These are phyloP conservation scores for Pedetes capensis DNA, from an alignment of 2,113 vertebrate genomes.

Conservation along the genomic window DNA sequence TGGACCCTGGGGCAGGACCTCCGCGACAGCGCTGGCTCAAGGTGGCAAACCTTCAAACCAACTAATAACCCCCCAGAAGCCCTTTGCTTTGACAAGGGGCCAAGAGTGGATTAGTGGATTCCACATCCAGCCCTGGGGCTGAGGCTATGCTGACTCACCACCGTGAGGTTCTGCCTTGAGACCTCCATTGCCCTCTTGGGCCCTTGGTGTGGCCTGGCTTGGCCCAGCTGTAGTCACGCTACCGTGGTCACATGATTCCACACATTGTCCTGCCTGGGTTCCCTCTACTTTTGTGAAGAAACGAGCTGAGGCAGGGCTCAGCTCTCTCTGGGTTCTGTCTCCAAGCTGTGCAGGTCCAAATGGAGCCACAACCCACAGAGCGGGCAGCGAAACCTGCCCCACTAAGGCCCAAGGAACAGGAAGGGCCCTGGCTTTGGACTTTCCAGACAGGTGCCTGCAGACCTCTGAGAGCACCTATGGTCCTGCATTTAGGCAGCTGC, in stretches of 20 bases:
- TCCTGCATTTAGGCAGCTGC: neutral
- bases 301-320: neutral
- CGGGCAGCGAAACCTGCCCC: neutral
- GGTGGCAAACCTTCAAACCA: neutral
- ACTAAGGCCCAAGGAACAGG: no score
- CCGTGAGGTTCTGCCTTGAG: rapidly evolving
- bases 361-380: neutral
- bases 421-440: neutral
- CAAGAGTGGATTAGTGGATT: no score
- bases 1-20: no score
- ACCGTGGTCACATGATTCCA: neutral
- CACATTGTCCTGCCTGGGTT: neutral
- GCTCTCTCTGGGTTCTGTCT: neutral
- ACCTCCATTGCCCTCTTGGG: rapidly evolving
- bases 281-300: neutral
- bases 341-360: neutral
- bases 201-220: neutral
- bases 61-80: neutral
- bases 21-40: neutral
- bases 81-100: neutral
- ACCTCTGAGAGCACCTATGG: neutral
- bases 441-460: neutral
- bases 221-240: neutral
- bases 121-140: neutral
- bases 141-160: neutral